Base-by-base conservation (phyloP, 2,113 vertebrate genomes). In the Panthera leo region DNA sequence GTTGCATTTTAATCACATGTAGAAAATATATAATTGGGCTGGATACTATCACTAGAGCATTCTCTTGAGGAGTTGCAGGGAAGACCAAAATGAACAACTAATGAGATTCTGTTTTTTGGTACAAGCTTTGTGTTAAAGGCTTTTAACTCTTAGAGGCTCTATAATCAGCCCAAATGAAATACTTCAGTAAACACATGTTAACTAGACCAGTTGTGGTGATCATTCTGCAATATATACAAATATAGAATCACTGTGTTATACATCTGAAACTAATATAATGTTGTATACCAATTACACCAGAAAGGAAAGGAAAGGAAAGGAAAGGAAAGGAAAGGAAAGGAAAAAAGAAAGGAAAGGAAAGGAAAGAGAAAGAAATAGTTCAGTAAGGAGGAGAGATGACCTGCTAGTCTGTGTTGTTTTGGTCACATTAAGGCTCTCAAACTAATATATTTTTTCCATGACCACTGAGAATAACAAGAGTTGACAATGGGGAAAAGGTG, bases 401-500 rank as follows among this genome's bases (percentile, higher is more conserved):
- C 97, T 89, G 94, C 0, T 15, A 85, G 88, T 97, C 96, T 95
- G 80, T 98, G 93, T 97, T 98, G 98, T 98, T 98, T 98, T 98
- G 97, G 16, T 0, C 89, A 97, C 95, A 97, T 98, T 94, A 96
- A 98, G 88, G 94, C 76, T 79, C 79, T 98, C 89, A 96, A 95
- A 98, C 92, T 97, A 98, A 98, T 98, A 96, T 98, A n/a, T 79
- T 55, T 98, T 98, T 98, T 65, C 98, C 97, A 96, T 98, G 97
- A 98, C 97, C 94, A 89, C 97, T 89, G 95, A 98, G 93, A 98
- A 99, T 96, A 98, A 99, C 97, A 98, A 98, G 91, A 98, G 93
- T 75, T 98, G 98, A 98, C 98, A 98, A 98, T 98, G 95, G 98
- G 97, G 97, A 97, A 98, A 97, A 97, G 95, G 97, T 97, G 94